Evolutionary conservation across 2,888 invertebrate genomes (phyloP).

Genomic region (Tetragnatha montana): DNA sequence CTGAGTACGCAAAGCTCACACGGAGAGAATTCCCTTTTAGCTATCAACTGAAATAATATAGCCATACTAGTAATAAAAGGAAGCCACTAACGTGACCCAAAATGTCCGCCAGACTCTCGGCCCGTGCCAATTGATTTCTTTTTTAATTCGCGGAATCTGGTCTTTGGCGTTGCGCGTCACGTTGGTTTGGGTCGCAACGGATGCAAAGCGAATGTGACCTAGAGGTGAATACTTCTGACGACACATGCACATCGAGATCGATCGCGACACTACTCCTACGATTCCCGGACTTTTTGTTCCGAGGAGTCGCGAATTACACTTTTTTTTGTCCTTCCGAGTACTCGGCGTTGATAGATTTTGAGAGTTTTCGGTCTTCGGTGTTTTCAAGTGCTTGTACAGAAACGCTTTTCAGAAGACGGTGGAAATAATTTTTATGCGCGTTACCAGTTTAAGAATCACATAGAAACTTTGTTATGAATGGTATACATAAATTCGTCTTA

Average conservation of each 20-base stretch:
- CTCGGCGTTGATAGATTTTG: too few species aligned
- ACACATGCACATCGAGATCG: conserved; percentile 33
- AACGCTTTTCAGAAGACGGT: background rate
- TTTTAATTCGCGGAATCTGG: conserved; percentile 33
- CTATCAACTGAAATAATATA: too few species aligned
- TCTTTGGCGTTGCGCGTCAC: conserved; percentile 34
- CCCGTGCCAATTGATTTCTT: background rate
- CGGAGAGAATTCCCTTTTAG: too few species aligned
- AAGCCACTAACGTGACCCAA: background rate
- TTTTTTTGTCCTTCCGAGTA: too few species aligned
- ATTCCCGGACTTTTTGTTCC: background rate
- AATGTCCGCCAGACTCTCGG: background rate
- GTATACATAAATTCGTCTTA: too few species aligned
- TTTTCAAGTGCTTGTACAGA: too few species aligned
- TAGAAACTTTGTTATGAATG: too few species aligned
- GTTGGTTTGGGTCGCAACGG: conserved; percentile 34
- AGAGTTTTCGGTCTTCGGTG: too few species aligned
- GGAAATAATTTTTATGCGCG: background rate
- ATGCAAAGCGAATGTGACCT: conserved; percentile 25
- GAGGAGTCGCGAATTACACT: background rate
- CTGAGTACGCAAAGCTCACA: too few species aligned
- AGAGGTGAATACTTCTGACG: conserved; percentile 21
- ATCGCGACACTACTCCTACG: conserved; percentile 9
- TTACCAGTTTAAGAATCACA: too few species aligned
- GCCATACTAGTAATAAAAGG: too few species aligned